These are phyloP conservation scores for Ditylenchus weischeri DNA, from an alignment of 2,888 invertebrate species.

Conservation along the genomic window DNA sequence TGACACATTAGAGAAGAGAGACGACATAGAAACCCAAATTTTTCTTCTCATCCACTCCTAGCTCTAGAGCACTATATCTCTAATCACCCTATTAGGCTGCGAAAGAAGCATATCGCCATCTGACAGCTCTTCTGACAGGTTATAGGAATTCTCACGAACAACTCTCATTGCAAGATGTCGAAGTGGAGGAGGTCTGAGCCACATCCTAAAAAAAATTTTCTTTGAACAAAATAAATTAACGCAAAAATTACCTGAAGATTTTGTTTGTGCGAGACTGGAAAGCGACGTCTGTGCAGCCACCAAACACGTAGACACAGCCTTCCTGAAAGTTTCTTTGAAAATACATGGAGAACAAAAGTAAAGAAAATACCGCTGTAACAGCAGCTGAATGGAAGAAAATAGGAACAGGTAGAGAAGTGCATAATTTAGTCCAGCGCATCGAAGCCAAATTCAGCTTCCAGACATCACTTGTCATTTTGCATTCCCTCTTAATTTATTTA, in stretches of 20 bases:
- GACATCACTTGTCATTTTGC: conserved; percentile 26
- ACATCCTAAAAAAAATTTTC: conserved; percentile 25
- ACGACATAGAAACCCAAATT: too few relatives aligned
- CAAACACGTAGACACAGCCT: conserved; percentile 40
- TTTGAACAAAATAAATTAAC: too few relatives aligned
- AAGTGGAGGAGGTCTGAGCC: conserved; percentile 38
- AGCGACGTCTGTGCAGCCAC: conserved; percentile 32
- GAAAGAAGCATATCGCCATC: too few relatives aligned
- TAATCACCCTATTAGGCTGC: too few relatives aligned
- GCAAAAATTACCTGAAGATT: too few relatives aligned
- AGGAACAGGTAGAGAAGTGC: conserved; percentile 21
- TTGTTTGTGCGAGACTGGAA: conserved; percentile 28
- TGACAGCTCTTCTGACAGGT: too few relatives aligned
- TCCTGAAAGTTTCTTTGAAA: conserved; percentile 18
- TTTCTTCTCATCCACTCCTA: too few relatives aligned
- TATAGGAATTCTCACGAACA: not conserved
- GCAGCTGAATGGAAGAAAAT: conserved; percentile 46
- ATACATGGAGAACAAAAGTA: too few relatives aligned
- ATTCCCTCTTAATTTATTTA: too few relatives aligned
- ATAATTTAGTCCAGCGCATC: conserved; percentile 34
- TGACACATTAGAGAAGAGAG: too few relatives aligned
- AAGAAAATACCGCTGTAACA: conserved; percentile 31
- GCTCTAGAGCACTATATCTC: too few relatives aligned
- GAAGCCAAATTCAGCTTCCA: conserved; percentile 42
- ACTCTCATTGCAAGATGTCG: conserved; percentile 19